Percentiles rank a stretch among this genome's conserved stretches.
Conservation (phyloP, 2,797 vertebrate species). For the Sebastes baramenuke region DNA sequence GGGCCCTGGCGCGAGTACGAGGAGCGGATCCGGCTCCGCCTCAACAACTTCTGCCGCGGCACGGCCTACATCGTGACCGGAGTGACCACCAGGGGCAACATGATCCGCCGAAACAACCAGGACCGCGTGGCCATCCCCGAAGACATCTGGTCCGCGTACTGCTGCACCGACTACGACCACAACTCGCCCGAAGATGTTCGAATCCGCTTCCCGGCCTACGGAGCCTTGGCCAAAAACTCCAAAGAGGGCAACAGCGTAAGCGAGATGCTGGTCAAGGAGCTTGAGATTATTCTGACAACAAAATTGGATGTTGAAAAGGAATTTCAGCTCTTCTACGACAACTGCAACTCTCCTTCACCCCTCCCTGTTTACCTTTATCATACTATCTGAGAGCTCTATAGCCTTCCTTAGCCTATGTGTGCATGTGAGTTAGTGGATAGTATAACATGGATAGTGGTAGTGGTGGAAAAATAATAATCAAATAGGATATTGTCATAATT, state of each 20-base stretch:
- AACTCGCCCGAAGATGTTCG: slow-evolving; percentile 71
- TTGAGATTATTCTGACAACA: slow-evolving; percentile 72
- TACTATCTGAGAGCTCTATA: slow-evolving; percentile 42
- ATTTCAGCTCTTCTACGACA: slow-evolving; percentile 81
- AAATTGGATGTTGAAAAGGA: slow-evolving; percentile 72
- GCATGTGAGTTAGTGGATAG: not conserved
- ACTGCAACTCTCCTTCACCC: slow-evolving; percentile 78
- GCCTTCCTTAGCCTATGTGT: not conserved
- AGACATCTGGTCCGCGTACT: slow-evolving; percentile 80
- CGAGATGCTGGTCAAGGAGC: slow-evolving; percentile 72
- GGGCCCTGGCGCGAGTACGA: slow-evolving; percentile 72
- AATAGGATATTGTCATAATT: not conserved
- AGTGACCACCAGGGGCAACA: slow-evolving; percentile 76
- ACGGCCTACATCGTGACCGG: slow-evolving; percentile 75
- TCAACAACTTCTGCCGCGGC: slow-evolving; percentile 80
- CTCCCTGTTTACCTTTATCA: slow-evolving; percentile 78
- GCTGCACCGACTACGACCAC: slow-evolving; percentile 79
- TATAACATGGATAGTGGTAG: not conserved
- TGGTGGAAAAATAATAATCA: not conserved
- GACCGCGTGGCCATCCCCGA: slow-evolving; percentile 77
- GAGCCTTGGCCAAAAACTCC: slow-evolving; percentile 71
- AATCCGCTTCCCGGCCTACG: slow-evolving; percentile 70
- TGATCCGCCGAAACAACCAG: slow-evolving; percentile 79
- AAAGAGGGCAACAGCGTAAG: slow-evolving; percentile 70
- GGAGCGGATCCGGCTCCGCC: slow-evolving; percentile 71